Evolutionary conservation across 2,113 vertebrate genomes (phyloP).

Genomic region (Panthera tigris): DNA sequence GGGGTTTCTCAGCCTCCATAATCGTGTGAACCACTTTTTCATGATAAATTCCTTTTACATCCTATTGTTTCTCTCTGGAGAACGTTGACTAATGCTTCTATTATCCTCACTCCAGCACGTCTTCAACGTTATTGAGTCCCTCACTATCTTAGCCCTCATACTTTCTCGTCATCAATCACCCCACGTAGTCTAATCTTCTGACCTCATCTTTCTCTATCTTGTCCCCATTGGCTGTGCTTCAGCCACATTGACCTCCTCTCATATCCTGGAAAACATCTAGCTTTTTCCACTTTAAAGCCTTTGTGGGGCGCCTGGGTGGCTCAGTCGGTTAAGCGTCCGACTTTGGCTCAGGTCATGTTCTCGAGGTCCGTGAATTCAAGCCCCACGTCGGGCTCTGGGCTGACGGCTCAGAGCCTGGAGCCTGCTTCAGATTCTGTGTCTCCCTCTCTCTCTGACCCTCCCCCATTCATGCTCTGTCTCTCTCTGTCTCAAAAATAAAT

Average conservation of each 20-base stretch:
- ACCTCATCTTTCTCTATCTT: background rate
- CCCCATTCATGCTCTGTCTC: too few relatives aligned
- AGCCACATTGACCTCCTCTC: too few relatives aligned
- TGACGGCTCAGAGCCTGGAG: too few relatives aligned
- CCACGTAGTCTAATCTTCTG: background rate
- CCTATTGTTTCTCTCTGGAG: background rate
- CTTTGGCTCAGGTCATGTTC: too few relatives aligned
- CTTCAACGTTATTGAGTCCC: background rate
- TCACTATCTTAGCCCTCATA: background rate
- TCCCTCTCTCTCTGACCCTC: too few relatives aligned
- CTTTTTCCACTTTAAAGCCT: background rate
- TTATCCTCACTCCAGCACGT: background rate
- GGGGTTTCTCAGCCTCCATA: background rate
- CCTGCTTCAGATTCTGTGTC: too few relatives aligned
- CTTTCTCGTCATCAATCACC: background rate
- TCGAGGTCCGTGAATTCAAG: rapidly evolving
- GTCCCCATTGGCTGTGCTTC: background rate
- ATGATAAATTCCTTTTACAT: background rate
- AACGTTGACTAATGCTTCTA: background rate
- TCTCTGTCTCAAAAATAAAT: too few relatives aligned
- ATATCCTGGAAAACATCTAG: background rate
- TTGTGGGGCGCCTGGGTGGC: too few relatives aligned
- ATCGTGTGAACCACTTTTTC: background rate
- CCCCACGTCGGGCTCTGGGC: too few relatives aligned
- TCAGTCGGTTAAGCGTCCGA: too few relatives aligned